Evolutionary conservation across 2,888 invertebrate species (phyloP).

Genomic region (Lithodes maja): DNA sequence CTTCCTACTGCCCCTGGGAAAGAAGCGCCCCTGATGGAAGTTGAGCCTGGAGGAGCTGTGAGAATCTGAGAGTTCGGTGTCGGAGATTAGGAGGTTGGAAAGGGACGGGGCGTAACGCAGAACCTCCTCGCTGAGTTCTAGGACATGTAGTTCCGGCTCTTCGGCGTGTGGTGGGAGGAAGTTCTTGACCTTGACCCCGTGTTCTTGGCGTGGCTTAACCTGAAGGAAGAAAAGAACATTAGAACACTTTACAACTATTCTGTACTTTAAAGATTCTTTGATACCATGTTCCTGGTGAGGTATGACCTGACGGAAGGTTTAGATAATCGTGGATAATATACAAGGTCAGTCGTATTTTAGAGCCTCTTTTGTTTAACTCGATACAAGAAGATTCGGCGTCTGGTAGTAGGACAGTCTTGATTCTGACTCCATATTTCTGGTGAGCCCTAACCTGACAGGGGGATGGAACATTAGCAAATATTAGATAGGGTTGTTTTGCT

Average conservation of each 20-base stretch:
- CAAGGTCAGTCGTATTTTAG: no score
- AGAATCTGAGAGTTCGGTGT: conserved; percentile 63
- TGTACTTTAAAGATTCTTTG: neutral
- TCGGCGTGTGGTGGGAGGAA: conserved; percentile 76
- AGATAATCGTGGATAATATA: no score
- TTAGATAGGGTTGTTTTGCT: no score
- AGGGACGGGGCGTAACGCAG: conserved; percentile 64
- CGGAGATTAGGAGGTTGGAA: conserved; percentile 64
- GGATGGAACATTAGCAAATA: no score
- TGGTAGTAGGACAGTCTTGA: no score
- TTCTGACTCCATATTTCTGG: no score
- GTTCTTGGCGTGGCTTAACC: conserved; percentile 77
- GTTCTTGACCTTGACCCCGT: conserved; percentile 76
- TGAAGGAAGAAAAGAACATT: conserved; percentile 71
- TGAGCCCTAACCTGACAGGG: no score
- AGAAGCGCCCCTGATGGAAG: neutral
- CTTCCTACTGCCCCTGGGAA: neutral
- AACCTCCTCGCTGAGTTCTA: conserved; percentile 72
- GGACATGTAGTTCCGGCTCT: conserved; percentile 74
- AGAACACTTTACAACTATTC: neutral
- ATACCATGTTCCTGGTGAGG: neutral
- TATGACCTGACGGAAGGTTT: neutral
- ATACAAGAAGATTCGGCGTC: no score
- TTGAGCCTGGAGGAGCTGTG: conserved; percentile 30
- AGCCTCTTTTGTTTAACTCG: no score